phyloP scores from a whole-genome alignment of 1,140 invertebrate species.

The Drosophila arawakana region DNA sequence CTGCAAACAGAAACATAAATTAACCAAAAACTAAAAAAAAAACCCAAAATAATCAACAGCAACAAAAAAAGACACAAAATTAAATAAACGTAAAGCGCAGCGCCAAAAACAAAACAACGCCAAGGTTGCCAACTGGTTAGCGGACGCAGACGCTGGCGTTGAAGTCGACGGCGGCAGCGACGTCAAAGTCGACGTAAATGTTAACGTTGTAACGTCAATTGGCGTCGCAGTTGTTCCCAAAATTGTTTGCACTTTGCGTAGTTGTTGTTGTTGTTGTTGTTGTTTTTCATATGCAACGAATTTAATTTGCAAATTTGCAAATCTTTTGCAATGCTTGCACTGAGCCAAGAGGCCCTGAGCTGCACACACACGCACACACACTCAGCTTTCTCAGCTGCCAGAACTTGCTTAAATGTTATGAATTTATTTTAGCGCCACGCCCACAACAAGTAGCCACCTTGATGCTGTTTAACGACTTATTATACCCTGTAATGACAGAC shows the following conservation, averaged over 20 bases:
- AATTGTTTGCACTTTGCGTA: conserved; percentile 50
- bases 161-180: conserved; percentile 10
- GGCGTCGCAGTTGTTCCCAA: conserved; percentile 56
- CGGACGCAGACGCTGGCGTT: conserved; percentile 37
- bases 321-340: conserved; percentile 74
- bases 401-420: conserved; percentile 44
- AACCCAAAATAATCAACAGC: conserved; percentile 32
- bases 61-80: conserved; percentile 26
- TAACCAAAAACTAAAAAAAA: conserved; percentile 22
- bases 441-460: conserved; percentile 38
- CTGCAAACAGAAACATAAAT: conserved; percentile 32
- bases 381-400: conserved; percentile 43
- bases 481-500: conserved; percentile 16
- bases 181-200: conserved; percentile 40
- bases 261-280: conserved; percentile 29
- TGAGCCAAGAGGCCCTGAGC: conserved; percentile 57
- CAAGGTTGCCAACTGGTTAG: conserved; percentile 81
- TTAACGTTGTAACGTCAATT: conserved; percentile 55
- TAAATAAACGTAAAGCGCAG: conserved; percentile 54
- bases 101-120: conserved; percentile 64
- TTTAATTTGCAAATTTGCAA: conserved; percentile 67
- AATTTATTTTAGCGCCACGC: conserved; percentile 22
- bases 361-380: conserved; percentile 23
- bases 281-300: conserved; percentile 53
- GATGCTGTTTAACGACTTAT: conserved; percentile 62